These are phyloP conservation scores for Platygyra sinensis DNA, from an alignment of 64 coral and sea anemone species.

Conservation along the genomic window DNA sequence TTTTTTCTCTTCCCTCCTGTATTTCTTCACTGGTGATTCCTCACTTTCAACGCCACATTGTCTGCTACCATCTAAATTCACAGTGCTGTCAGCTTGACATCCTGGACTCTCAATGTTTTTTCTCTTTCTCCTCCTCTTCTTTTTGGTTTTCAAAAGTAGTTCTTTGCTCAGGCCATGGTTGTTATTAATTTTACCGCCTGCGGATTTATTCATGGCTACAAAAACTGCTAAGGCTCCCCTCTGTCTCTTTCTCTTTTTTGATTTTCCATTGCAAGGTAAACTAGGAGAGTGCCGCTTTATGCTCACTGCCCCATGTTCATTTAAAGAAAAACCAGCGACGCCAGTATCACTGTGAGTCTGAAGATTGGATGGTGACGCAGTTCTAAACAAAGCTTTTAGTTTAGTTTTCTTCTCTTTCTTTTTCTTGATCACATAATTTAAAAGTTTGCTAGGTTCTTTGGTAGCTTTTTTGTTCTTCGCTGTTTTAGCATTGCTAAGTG, in stretches of 20 bases:
- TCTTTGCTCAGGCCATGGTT: slow-evolving; percentile 15
- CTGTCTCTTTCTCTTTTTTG: slow-evolving; percentile 11
- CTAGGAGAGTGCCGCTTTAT: neutral
- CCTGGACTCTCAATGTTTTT: neutral
- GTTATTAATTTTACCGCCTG: slow-evolving; percentile 1
- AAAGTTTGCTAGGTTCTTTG: slow-evolving; percentile 39
- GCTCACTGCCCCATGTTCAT: neutral
- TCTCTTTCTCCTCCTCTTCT: slow-evolving; percentile 19
- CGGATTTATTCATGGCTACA: slow-evolving; percentile 50
- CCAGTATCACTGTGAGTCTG: neutral
- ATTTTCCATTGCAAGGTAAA: slow-evolving; percentile 1
- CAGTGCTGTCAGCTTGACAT: neutral
- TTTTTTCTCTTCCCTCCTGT: slow-evolving; percentile 29
- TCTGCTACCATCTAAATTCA: neutral
- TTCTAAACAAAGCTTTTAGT: neutral
- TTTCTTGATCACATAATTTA: slow-evolving; percentile 50
- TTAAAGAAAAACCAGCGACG: neutral
- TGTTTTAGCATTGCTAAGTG: neutral
- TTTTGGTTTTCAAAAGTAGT: slow-evolving; percentile 8
- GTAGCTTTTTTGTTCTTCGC: neutral
- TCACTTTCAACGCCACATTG: neutral
- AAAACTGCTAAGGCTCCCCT: slow-evolving; percentile 41
- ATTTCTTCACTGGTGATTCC: slow-evolving; percentile 36
- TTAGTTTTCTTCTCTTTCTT: slow-evolving; percentile 36
- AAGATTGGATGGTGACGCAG: slow-evolving; percentile 9